Conservation (phyloP, 2,797 vertebrate species). For the Peromyscus aztecus region DNA sequence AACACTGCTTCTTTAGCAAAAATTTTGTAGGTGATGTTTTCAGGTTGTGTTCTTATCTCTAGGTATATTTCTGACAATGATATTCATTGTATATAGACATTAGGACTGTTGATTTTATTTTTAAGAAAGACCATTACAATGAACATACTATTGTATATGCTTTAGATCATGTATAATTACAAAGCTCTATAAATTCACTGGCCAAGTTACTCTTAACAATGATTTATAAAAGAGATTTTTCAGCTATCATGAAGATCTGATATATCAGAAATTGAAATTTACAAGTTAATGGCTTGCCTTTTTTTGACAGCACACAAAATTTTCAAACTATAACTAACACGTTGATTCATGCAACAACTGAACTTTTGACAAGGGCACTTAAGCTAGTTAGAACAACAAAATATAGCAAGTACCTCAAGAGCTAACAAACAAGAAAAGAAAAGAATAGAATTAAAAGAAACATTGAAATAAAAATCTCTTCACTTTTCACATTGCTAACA, state of each 20-base stretch:
- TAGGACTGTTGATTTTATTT: not conserved
- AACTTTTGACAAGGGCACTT: conserved; percentile 88
- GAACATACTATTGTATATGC: conserved; percentile 42
- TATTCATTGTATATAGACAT: not conserved
- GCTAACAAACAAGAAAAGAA: conserved; percentile 74
- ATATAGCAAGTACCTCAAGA: conserved; percentile 84
- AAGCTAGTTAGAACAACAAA: conserved; percentile 85
- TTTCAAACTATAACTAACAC: conserved; percentile 88
- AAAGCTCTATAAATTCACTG: conserved; percentile 81
- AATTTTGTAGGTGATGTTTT: conserved; percentile 1
- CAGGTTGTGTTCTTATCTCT: not conserved
- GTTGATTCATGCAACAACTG: conserved; percentile 86
- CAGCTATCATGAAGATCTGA: conserved; percentile 71
- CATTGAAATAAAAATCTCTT: conserved; percentile 66
- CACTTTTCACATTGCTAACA: not conserved
- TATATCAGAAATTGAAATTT: conserved; percentile 83
- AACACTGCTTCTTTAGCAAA: conserved; percentile 30
- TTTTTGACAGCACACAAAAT: conserved; percentile 87
- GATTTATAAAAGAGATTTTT: conserved; percentile 82
- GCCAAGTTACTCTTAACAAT: conserved; percentile 81
- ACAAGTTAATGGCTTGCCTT: conserved; percentile 87
- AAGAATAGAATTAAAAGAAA: conserved; percentile 68
- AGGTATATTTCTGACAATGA: conserved; percentile 43
- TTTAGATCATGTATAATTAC: conserved; percentile 83
- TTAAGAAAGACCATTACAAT: not conserved